phyloP scores from a whole-genome alignment of 2,113 vertebrate genomes.

The Gnathonemus echidnorhynchus region DNA sequence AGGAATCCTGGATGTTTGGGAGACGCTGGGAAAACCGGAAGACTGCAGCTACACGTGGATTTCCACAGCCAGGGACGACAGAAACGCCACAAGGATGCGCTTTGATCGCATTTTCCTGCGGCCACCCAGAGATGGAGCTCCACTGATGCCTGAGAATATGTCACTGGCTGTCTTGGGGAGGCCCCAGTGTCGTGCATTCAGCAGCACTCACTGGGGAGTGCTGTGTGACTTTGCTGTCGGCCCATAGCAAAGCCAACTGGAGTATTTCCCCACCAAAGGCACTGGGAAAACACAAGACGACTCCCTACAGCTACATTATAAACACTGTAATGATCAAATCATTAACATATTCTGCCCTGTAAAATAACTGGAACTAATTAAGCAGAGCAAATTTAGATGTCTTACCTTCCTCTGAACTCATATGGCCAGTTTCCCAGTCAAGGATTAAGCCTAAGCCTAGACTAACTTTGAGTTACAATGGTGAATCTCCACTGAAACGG shows the following conservation, averaged over 20 bases:
- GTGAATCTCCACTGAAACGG: no score
- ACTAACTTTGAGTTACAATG: no score
- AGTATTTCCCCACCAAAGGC: not conserved
- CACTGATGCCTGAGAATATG: constrained; percentile 60
- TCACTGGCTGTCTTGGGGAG: constrained; percentile 68
- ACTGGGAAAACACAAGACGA: not conserved
- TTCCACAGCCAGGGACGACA: constrained; percentile 63
- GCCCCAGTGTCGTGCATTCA: constrained; percentile 67
- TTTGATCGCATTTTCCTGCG: constrained; percentile 70
- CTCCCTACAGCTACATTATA: not conserved
- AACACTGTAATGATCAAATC: not conserved
- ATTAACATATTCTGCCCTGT: not conserved
- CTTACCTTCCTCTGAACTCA: not conserved
- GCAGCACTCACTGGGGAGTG: constrained; percentile 78
- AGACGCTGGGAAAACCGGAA: constrained; percentile 65
- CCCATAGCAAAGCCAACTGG: not conserved
- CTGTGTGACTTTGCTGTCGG: constrained; percentile 56
- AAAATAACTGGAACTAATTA: not conserved
- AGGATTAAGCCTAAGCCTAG: no score
- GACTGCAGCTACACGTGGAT: constrained; percentile 78
- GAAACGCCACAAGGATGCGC: constrained; percentile 53
- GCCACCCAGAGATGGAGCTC: constrained; percentile 35
- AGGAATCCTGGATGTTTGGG: constrained; percentile 67
- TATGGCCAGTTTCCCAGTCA: no score
- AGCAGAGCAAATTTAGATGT: not conserved